Conservation (phyloP, 1,140 invertebrate species). For the Drosophila triauraria region DNA sequence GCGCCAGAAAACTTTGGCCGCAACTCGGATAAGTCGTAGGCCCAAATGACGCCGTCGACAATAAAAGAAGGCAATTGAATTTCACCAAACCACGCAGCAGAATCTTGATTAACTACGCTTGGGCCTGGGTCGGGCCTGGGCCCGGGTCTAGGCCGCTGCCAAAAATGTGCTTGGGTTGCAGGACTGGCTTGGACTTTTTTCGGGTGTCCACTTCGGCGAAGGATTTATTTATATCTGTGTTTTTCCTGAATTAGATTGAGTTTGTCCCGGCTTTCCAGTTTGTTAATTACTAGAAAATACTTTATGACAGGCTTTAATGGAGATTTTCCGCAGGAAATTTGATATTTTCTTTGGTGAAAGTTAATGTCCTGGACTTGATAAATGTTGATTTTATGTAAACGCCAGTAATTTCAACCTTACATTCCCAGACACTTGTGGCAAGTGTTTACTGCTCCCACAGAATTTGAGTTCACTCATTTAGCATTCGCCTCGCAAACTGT, state of each 20-base stretch:
- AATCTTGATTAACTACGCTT: conserved; percentile 55
- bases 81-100: conserved; percentile 40
- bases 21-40: conserved; percentile 20
- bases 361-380: conserved; percentile 45
- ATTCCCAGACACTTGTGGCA: conserved; percentile 32
- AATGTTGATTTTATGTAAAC: conserved; percentile 44
- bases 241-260: conserved; percentile 25
- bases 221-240: conserved; percentile 43
- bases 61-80: conserved; percentile 58
- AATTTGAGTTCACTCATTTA: conserved; percentile 44
- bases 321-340: conserved; percentile 22
- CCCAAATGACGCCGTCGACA: conserved; percentile 40
- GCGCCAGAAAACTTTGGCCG: conserved; percentile 39
- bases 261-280: conserved; percentile 20
- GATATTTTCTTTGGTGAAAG: conserved; percentile 35
- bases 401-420: conserved; percentile 10
- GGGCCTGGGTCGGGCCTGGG: neutral
- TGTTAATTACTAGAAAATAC: conserved; percentile 44
- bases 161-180: conserved; percentile 37
- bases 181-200: neutral
- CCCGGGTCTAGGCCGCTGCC: neutral
- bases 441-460: conserved; percentile 29
- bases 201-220: conserved; percentile 5
- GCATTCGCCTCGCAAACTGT: conserved; percentile 41
- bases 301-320: conserved; percentile 13